Evolutionary conservation across 2,113 vertebrate genomes (phyloP).

Genomic region (Bos javanicus): DNA sequence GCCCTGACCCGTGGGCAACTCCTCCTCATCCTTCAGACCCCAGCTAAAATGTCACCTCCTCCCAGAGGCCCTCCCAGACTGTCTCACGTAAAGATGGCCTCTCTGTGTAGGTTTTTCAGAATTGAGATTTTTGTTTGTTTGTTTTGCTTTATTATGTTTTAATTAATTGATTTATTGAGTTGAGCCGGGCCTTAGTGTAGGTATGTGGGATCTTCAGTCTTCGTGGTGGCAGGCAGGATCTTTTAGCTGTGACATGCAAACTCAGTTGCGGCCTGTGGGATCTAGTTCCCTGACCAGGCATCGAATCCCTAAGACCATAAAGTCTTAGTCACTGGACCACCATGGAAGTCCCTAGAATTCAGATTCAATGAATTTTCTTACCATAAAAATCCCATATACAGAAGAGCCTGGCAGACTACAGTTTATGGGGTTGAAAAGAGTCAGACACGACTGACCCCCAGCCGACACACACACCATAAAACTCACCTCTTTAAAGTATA

Average conservation of each 20-base stretch:
- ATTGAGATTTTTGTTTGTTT: neutral
- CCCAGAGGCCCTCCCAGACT: neutral
- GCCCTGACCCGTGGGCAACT: neutral
- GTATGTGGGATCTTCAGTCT: neutral
- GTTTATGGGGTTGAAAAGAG: neutral
- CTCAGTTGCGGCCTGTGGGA: neutral
- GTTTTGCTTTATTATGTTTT: neutral
- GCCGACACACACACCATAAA: neutral
- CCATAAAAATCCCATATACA: neutral
- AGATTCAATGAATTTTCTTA: neutral
- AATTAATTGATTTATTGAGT: neutral
- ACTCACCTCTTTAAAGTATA: neutral
- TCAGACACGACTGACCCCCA: neutral
- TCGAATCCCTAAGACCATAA: neutral
- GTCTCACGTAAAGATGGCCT: neutral
- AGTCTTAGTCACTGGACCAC: neutral
- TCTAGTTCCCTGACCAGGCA: neutral
- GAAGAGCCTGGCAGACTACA: neutral
- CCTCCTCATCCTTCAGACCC: neutral
- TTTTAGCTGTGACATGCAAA: neutral
- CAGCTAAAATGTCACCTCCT: neutral
- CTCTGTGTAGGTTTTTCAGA: neutral
- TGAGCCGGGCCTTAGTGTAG: neutral
- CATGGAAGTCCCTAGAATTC: neutral
- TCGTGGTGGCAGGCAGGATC: neutral